Evolutionary conservation across 1,140 invertebrate species (phyloP).

Genomic region (Danaus plexippus): DNA sequence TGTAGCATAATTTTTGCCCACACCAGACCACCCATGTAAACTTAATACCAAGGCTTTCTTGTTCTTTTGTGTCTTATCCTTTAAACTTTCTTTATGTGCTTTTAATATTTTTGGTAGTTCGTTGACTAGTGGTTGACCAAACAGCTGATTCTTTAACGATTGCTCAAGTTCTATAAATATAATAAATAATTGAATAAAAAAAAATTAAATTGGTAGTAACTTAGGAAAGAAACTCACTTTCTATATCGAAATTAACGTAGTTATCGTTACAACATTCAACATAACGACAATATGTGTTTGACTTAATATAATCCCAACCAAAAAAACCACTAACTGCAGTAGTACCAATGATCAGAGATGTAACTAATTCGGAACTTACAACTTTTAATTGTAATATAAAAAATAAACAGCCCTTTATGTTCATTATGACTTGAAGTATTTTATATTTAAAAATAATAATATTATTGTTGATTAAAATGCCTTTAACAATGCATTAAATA

Average conservation of each 20-base stretch:
- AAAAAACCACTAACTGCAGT: slow-evolving; percentile 39
- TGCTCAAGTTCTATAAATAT: slow-evolving; percentile 44
- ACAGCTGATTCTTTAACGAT: slow-evolving; percentile 63
- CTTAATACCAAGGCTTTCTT: slow-evolving; percentile 81
- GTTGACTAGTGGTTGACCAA: slow-evolving; percentile 79
- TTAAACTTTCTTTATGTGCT: slow-evolving; percentile 73
- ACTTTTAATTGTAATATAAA: no score
- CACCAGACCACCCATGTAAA: slow-evolving; percentile 86
- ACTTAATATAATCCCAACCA: slow-evolving; percentile 46
- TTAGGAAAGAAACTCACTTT: slow-evolving; percentile 36
- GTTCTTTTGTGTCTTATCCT: slow-evolving; percentile 56
- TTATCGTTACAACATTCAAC: slow-evolving; percentile 55
- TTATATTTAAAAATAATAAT: no score
- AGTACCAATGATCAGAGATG: not conserved
- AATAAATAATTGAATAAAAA: not conserved
- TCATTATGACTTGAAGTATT: no score
- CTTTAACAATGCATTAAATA: no score
- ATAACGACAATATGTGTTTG: slow-evolving; percentile 49
- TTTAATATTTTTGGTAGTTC: slow-evolving; percentile 64
- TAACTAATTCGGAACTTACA: no score
- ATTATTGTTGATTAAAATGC: no score
- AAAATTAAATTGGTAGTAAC: not conserved
- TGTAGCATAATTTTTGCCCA: slow-evolving; percentile 91
- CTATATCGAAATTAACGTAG: slow-evolving; percentile 52
- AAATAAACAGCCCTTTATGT: no score